Base-by-base conservation (phyloP, 2,797 vertebrate species). In the Coranthus polyacanthus region DNA sequence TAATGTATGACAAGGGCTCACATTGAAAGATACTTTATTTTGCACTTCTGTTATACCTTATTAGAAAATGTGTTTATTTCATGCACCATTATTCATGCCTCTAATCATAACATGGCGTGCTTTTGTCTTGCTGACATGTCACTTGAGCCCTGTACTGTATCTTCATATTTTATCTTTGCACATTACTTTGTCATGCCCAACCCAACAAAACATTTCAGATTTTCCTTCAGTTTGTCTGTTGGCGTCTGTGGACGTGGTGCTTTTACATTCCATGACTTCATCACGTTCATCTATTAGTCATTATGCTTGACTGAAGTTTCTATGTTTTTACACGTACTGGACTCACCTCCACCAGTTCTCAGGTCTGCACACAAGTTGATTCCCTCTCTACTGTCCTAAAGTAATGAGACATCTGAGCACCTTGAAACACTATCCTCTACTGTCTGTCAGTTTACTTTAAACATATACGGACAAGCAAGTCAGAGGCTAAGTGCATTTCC, bases 171-270 rank as follows among this genome's bases (percentile, higher is more conserved):
- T 34, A 50, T 34, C 22, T 37, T 26, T 47, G 20, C 5, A 51
- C 12, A 36, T 9, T 10, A 11, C 12, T 18, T 32, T 12, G 3
- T 22, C 21, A 41, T 18, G 32, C 4, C 10, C 13, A 10, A 26
- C 13, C 6, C 24, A 16, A 10, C 22, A 11, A 18, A 45, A 29
- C 6, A 22, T 13, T 20, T 17, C 32, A 12, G 20, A n/a, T n/a
- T 50, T 13, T 21, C 45, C 17, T 68, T 62, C 16, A 11, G 6
- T 50, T 39, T 44, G 4, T 39, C n/a, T 18, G 22, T 21, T 21
- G 8, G 16, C 21, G 2, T 18, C 43, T 36, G 11, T 45, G 15
- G 44, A 57, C 18, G 7, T 52, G 42, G 21, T 56, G 16, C 52
- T 24, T 52, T 34, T 12, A 32, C 67, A 61, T 18, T 34, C 36